Conservation (phyloP, 1,140 invertebrate species). For the Penaeus indicus region DNA sequence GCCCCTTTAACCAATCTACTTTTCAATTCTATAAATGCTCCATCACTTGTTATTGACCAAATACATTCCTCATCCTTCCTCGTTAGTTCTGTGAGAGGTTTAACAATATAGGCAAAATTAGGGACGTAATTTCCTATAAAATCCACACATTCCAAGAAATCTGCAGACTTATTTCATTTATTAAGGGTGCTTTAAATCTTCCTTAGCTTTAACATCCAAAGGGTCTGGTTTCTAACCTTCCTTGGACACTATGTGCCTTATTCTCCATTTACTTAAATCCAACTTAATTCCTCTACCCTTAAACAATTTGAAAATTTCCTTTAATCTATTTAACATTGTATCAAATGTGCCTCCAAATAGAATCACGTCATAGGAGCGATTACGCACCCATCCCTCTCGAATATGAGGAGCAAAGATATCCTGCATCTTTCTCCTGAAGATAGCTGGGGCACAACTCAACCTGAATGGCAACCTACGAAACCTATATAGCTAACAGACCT, state of each 20-base stretch:
- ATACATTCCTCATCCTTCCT: too few relatives aligned
- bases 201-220: not conserved
- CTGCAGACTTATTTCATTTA: not conserved
- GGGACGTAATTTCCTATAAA: slow-evolving; percentile 3
- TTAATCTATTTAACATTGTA: not conserved
- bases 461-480: not conserved
- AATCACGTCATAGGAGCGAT: not conserved
- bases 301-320: not conserved
- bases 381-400: not conserved
- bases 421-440: not conserved
- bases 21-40: too few relatives aligned
- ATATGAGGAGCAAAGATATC: not conserved
- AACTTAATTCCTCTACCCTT: not conserved
- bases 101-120: not conserved
- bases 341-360: not conserved
- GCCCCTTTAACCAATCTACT: too few relatives aligned
- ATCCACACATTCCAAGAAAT: not conserved
- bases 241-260: not conserved
- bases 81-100: too few relatives aligned
- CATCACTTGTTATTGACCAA: too few relatives aligned
- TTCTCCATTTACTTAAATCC: not conserved
- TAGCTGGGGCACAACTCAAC: not conserved
- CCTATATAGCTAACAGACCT: not conserved
- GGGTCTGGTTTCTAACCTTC: not conserved
- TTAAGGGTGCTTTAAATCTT: not conserved